A percentile compares a stretch with the other conserved stretches of the same genome.
Conservation (phyloP, 2,888 invertebrate species). For the Caenorhabditis sulstoni region DNA sequence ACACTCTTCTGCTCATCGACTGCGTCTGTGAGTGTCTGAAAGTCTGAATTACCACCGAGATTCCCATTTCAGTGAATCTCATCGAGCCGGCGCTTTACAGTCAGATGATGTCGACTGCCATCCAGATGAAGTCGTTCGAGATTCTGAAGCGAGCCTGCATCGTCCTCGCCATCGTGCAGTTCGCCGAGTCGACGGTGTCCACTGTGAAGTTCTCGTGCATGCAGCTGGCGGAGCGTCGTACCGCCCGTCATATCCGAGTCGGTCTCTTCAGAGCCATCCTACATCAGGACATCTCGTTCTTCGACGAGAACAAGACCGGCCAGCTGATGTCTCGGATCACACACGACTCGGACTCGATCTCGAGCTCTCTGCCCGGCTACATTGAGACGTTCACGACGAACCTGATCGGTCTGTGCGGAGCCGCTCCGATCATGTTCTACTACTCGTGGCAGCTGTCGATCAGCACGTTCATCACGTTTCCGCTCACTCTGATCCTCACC, state of each 20-base stretch:
- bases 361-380: slow-evolving; percentile 52
- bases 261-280: slow-evolving; percentile 79
- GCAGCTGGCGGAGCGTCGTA: slow-evolving; percentile 41
- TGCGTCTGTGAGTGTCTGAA: slow-evolving; percentile 32
- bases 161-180: slow-evolving; percentile 47
- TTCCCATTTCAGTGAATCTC: slow-evolving; percentile 44
- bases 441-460: slow-evolving; percentile 57
- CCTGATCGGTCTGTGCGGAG: slow-evolving; percentile 43
- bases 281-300: slow-evolving; percentile 81
- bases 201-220: slow-evolving; percentile 44
- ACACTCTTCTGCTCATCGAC: slow-evolving; percentile 31
- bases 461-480: slow-evolving; percentile 52
- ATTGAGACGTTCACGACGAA: slow-evolving; percentile 50
- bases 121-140: slow-evolving; percentile 49
- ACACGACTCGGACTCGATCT: slow-evolving; percentile 51
- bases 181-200: slow-evolving; percentile 29
- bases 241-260: slow-evolving; percentile 76
- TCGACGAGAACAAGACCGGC: slow-evolving; percentile 80
- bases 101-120: slow-evolving; percentile 46
- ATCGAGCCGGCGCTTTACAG: slow-evolving; percentile 55
- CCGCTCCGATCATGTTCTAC: slow-evolving; percentile 56
- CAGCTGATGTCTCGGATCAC: slow-evolving; percentile 59
- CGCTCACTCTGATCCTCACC: slow-evolving; percentile 44
- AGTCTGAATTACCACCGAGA: no score
- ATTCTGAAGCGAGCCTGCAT: slow-evolving; percentile 49